Evolutionary conservation across 2,888 invertebrate genomes (phyloP).

Genomic region (Drosophila sordidapex): DNA sequence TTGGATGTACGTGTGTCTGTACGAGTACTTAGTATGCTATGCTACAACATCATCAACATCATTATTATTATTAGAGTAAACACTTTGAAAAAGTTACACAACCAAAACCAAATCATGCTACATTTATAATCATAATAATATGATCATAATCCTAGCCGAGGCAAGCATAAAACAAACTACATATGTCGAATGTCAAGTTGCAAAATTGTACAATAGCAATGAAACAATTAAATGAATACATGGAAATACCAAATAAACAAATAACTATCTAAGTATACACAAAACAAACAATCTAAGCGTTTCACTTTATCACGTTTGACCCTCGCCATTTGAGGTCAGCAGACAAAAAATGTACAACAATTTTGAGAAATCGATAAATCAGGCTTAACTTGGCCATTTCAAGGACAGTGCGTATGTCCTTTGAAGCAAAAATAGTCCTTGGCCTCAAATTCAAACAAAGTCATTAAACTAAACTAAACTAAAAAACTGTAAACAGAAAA

Average conservation of each 20-base stretch:
- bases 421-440: no score
- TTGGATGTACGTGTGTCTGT: conserved; percentile 22
- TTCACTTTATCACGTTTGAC: background rate
- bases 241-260: conserved; percentile 19
- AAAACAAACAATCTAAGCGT: background rate
- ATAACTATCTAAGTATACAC: conserved; percentile 25
- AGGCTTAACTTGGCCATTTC: background rate
- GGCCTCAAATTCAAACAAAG: no score
- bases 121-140: background rate
- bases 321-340: no score
- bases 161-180: conserved; percentile 19
- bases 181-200: conserved; percentile 48
- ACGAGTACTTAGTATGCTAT: conserved; percentile 13
- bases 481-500: no score
- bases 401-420: no score
- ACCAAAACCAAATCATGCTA: conserved; percentile 1
- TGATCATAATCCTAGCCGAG: conserved; percentile 25
- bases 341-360: no score
- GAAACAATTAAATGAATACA: conserved; percentile 15
- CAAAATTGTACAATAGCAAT: conserved; percentile 44
- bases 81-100: conserved; percentile 46
- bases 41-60: background rate
- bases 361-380: background rate
- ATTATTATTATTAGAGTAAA: conserved; percentile 21
- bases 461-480: no score